A percentile compares a stretch with the other conserved stretches of the same genome.
These are phyloP conservation scores for Phocides pigmalion DNA, from an alignment of 1,140 invertebrate genomes.

Conservation along the genomic window DNA sequence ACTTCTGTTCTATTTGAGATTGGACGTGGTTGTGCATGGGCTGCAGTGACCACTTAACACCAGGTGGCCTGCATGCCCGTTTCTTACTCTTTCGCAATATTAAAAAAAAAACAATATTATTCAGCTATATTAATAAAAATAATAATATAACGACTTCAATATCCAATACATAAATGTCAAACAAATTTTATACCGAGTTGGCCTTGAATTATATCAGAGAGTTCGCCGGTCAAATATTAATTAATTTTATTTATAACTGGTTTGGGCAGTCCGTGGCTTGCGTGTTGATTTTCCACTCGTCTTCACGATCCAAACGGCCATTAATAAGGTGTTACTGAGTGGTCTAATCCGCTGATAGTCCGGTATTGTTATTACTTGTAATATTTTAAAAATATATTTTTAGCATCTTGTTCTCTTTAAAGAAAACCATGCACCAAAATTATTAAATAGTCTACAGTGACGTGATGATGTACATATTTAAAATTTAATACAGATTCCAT, in stretches of 20 bases:
- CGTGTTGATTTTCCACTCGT: slow-evolving; percentile 48
- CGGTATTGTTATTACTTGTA: slow-evolving; percentile 4
- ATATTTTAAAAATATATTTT: neutral
- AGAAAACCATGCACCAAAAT: too few relatives aligned
- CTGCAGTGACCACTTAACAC: too few relatives aligned
- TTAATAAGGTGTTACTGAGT: slow-evolving; percentile 37
- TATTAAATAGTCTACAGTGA: too few relatives aligned
- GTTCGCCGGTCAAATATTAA: slow-evolving; percentile 66
- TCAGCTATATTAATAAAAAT: neutral
- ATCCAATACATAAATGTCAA: slow-evolving; percentile 26
- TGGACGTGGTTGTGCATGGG: too few relatives aligned
- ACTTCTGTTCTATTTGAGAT: too few relatives aligned
- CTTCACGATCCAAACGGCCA: slow-evolving; percentile 37
- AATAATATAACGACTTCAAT: slow-evolving; percentile 3
- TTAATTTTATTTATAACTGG: slow-evolving; percentile 68
- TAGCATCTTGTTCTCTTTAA: too few relatives aligned
- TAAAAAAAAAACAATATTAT: too few relatives aligned
- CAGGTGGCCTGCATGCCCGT: too few relatives aligned
- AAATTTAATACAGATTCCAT: too few relatives aligned
- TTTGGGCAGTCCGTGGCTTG: slow-evolving; percentile 55
- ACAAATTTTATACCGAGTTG: slow-evolving; percentile 24
- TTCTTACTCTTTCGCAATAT: too few relatives aligned
- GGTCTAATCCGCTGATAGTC: slow-evolving; percentile 11
- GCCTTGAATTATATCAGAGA: slow-evolving; percentile 59
- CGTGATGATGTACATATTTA: too few relatives aligned